Evolutionary conservation across 2,113 vertebrate genomes (phyloP).

Genomic region (Panthera leo): DNA sequence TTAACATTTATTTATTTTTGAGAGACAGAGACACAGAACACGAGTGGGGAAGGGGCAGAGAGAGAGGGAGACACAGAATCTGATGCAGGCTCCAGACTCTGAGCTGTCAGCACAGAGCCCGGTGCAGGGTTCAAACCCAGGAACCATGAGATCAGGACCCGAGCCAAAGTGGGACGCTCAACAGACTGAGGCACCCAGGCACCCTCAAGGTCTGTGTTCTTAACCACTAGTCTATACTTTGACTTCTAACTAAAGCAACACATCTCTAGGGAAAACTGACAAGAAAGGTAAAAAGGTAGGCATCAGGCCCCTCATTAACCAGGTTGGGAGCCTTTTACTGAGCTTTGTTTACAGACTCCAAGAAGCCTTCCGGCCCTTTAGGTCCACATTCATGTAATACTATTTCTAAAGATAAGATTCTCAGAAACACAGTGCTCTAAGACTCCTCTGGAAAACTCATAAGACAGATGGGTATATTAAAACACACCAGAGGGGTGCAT

Average conservation of each 20-base stretch:
- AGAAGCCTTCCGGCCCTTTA: not conserved
- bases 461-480: not conserved
- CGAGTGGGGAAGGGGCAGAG: no score
- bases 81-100: no score
- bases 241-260: not conserved
- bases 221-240: not conserved
- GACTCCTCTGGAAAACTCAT: not conserved
- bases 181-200: no score
- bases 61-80: no score
- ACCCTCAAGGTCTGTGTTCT: not conserved
- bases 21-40: no score
- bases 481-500: not conserved
- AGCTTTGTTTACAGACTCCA: not conserved
- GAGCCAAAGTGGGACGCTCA: no score
- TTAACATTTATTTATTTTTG: no score
- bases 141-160: no score
- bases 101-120: no score
- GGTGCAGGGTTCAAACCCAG: no score
- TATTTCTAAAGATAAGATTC: not conserved
- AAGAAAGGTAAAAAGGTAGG: not conserved
- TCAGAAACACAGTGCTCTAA: not conserved
- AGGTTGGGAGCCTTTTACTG: not conserved
- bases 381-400: not conserved
- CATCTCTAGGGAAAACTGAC: not conserved
- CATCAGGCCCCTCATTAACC: not conserved